Base-by-base conservation (phyloP, 1,140 invertebrate genomes). In the Brachionus rotundiformis region DNA sequence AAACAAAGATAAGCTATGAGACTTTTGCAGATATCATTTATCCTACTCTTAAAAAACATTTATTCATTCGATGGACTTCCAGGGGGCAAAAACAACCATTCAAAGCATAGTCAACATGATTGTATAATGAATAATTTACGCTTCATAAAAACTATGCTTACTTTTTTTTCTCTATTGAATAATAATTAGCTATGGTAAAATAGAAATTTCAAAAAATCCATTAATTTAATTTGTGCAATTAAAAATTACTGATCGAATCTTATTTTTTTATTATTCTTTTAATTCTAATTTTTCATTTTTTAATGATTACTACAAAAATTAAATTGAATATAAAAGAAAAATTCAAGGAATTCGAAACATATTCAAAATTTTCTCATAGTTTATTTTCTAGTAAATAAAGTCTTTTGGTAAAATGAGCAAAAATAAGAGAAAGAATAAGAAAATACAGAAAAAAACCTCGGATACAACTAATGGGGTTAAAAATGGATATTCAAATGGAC, bases 21-120 rank as follows among this genome's bases (percentile, higher is more conserved):
- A 10, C 63, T 8, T 73, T 73, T 73, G 68, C 39, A 11, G 68
- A 73, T 5, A 25, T 73, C 8, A 16, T 73, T 44, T 73, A 73
- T 27, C 68, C 68, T 44, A 44, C 10, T 4, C 8, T 73, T 3
- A 41, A 73, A 44, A 73, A 73, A 13, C 23, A 73, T 3, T 44
- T 73, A 5, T 73, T 73, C 13, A 41, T 73, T 25, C 41, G 36
- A 73, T 73, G 68, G 68, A 33, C 63, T 19, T 33, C 63, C 29
- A 68, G 19, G 33, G 36, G 63, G 7, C 33, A 19, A 68, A 29
- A 25, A 33, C 11, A 63, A 27, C 19, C 47, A 8, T 54, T 54
- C 47, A 54, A 54, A 54, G 19, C 4, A 54, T 8, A 54, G 47
- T 54, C 16, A 54, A 54, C 16, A 54, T 19, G 47, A 16, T 54